Evolutionary conservation across 2,888 invertebrate genomes (phyloP).

Genomic region (Sphecodes monilicornis): DNA sequence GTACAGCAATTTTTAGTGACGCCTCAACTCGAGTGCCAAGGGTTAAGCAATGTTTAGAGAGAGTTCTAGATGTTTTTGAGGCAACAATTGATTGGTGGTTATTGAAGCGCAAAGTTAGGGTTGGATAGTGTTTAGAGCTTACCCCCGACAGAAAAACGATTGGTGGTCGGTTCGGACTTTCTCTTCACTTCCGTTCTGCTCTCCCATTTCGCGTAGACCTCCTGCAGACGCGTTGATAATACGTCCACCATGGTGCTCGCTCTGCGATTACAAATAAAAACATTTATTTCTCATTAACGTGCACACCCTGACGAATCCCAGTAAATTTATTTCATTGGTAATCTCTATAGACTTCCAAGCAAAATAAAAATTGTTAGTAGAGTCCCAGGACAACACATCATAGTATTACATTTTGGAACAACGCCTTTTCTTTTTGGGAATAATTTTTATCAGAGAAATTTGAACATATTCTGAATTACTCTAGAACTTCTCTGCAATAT

Average conservation of each 20-base stretch:
- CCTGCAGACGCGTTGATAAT: constrained; percentile 86
- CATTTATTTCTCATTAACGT: not conserved
- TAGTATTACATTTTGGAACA: not conserved
- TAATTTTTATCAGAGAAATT: not conserved
- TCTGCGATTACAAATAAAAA: constrained; percentile 70
- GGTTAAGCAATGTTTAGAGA: not conserved
- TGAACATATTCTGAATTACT: too few relatives aligned
- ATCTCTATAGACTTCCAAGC: too few relatives aligned
- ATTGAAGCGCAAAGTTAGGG: not conserved
- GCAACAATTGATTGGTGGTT: not conserved
- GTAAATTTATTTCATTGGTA: too few relatives aligned
- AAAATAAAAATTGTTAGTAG: too few relatives aligned
- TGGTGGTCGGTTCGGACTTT: constrained; percentile 81
- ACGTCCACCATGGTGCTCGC: constrained; percentile 87
- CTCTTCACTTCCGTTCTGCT: constrained; percentile 81
- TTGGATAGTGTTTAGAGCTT: constrained; percentile 22
- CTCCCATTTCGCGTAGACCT: constrained; percentile 85
- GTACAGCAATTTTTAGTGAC: too few relatives aligned
- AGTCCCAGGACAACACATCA: too few relatives aligned
- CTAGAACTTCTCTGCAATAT: not conserved
- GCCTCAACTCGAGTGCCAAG: too few relatives aligned
- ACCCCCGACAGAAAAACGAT: constrained; percentile 79
- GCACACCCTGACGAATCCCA: too few relatives aligned
- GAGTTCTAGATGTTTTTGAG: not conserved
- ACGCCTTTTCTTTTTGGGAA: too few relatives aligned